Percentiles rank a stretch among this genome's conserved stretches.
Conservation (phyloP, 2,113 vertebrate species). For the Vidua macroura region DNA sequence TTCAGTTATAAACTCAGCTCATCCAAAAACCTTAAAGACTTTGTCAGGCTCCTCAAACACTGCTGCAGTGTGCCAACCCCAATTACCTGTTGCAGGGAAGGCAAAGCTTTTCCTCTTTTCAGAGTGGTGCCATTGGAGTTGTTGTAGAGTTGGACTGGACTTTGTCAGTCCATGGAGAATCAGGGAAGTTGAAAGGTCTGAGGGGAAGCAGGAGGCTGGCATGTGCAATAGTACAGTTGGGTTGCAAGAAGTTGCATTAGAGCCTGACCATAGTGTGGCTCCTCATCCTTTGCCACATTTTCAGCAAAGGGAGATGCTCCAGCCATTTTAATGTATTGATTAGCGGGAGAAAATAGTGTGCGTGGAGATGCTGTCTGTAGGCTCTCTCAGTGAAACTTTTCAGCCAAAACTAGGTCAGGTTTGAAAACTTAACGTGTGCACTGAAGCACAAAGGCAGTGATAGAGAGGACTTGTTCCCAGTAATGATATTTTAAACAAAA, state of each 20-base stretch:
- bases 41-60: not conserved
- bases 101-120: not conserved
- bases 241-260: not conserved
- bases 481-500: constrained; percentile 38
- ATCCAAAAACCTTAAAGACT: not conserved
- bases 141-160: not conserved
- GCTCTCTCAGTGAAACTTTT: not conserved
- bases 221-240: not conserved
- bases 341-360: not conserved
- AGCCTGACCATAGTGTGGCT: not conserved
- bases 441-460: not conserved
- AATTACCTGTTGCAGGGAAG: not conserved
- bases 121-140: not conserved
- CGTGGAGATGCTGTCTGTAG: not conserved
- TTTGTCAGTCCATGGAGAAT: not conserved
- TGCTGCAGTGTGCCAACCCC: not conserved
- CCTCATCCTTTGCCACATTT: not conserved
- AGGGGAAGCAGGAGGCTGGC: not conserved
- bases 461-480: not conserved
- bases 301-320: not conserved
- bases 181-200: not conserved
- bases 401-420: constrained; percentile 37
- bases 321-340: not conserved
- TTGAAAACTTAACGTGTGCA: not conserved
- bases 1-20: not conserved